Evolutionary conservation across 1,140 invertebrate species (phyloP).

Genomic region (Sycophila sp.): DNA sequence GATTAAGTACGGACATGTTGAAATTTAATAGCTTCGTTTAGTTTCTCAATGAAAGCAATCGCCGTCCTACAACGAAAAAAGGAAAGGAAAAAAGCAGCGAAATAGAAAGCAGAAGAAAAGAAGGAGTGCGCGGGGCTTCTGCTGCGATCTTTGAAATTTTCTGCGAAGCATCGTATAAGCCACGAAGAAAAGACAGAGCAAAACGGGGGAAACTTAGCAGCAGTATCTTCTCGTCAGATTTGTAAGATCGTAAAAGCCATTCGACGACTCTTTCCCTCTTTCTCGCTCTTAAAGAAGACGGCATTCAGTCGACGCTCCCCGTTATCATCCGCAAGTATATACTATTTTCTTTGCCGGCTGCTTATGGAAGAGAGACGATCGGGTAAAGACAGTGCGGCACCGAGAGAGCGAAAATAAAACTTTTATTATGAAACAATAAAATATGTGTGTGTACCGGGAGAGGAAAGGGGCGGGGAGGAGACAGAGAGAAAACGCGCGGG

Average conservation of each 20-base stretch:
- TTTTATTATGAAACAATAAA: constrained; percentile 67
- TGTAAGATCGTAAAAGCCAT: constrained; percentile 56
- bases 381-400: background rate
- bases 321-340: background rate
- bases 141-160: constrained; percentile 2
- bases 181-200: constrained; percentile 38
- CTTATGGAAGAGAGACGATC: too few species aligned
- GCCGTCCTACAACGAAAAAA: background rate
- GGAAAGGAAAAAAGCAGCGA: background rate
- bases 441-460: constrained; percentile 53
- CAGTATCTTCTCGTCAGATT: constrained; percentile 54
- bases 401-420: background rate
- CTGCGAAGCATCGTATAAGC: constrained; percentile 12
- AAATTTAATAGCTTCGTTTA: constrained; percentile 28
- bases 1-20: background rate
- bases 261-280: constrained; percentile 19
- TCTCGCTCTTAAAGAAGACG: constrained; percentile 39
- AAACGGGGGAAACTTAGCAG: constrained; percentile 44
- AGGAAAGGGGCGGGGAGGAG: background rate
- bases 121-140: background rate
- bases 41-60: constrained; percentile 8
- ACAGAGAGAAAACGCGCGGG: background rate
- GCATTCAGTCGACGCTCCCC: background rate
- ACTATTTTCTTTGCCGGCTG: background rate
- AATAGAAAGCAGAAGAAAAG: too few species aligned